These are phyloP conservation scores for Turritopsis dohrnii DNA, from an alignment of 30 jellyfish, hydroid and myxozoan genomes.

Conservation along the genomic window DNA sequence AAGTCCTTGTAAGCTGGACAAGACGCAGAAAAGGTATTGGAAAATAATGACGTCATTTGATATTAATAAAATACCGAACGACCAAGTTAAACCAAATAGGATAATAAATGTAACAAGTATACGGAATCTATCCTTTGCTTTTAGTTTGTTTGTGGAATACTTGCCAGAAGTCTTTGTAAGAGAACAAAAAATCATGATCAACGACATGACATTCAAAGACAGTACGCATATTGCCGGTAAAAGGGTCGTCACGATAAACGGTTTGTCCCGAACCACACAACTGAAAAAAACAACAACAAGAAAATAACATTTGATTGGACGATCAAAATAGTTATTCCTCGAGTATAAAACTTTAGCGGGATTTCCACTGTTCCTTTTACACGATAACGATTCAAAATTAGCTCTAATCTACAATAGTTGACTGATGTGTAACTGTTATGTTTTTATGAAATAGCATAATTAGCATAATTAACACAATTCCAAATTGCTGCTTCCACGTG, in stretches of 20 bases:
- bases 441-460: no score
- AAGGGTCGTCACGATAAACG: slow-evolving; percentile 58
- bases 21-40: slow-evolving; percentile 77
- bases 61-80: slow-evolving; percentile 69
- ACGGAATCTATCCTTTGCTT: slow-evolving; percentile 53
- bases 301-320: neutral
- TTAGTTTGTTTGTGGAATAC: slow-evolving; percentile 63
- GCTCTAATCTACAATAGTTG: no score
- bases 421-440: no score
- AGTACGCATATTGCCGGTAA: slow-evolving; percentile 54
- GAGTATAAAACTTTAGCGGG: neutral
- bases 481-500: no score
- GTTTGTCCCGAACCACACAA: slow-evolving; percentile 75
- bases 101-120: slow-evolving; percentile 70
- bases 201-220: slow-evolving; percentile 45
- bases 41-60: slow-evolving; percentile 56
- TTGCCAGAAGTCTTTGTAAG: slow-evolving; percentile 54
- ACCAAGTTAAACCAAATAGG: slow-evolving; percentile 84
- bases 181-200: slow-evolving; percentile 50
- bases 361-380: no score
- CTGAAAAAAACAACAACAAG: slow-evolving; percentile 23
- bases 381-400: no score
- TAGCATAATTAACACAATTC: no score
- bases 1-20: slow-evolving; percentile 67
- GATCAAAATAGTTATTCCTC: neutral